Evolutionary conservation across 1,140 invertebrate genomes (phyloP).

Genomic region (Scaptomyza montana): DNA sequence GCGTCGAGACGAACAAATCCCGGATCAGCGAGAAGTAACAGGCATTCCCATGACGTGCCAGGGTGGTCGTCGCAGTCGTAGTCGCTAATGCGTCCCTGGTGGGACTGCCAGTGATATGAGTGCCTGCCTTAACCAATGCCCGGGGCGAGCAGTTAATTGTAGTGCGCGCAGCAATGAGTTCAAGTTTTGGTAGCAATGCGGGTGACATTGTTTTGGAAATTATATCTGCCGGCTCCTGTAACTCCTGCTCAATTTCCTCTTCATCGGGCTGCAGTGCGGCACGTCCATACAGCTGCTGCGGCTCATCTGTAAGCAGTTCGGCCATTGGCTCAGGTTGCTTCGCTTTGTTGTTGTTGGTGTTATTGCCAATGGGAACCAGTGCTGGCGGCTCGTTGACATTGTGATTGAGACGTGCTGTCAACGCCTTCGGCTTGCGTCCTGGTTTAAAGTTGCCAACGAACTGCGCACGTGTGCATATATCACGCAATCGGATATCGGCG

Average conservation of each 20-base stretch:
- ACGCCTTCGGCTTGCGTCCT: constrained; percentile 68
- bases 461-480: constrained; percentile 77
- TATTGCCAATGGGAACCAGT: constrained; percentile 64
- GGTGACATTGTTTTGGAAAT: constrained; percentile 40
- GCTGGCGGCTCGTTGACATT: constrained; percentile 64
- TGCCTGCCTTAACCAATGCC: constrained; percentile 27
- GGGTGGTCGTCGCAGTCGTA: constrained; percentile 46
- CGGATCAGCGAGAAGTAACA: constrained; percentile 93
- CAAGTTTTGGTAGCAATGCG: constrained; percentile 55
- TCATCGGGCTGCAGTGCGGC: constrained; percentile 32
- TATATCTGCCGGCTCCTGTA: constrained; percentile 22
- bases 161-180: constrained; percentile 39
- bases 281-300: constrained; percentile 63
- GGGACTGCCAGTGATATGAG: constrained; percentile 51
- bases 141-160: constrained; percentile 18
- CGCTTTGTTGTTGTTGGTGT: background rate
- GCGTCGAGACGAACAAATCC: constrained; percentile 92
- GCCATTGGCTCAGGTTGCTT: constrained; percentile 18
- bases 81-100: constrained; percentile 11
- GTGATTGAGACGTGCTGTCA: constrained; percentile 58
- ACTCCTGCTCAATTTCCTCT: constrained; percentile 35
- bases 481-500: constrained; percentile 69
- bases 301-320: constrained; percentile 64
- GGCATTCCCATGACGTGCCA: constrained; percentile 89
- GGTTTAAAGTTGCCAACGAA: constrained; percentile 76